A percentile compares a stretch with the other conserved stretches of the same genome.
These are phyloP conservation scores for Etheostoma spectabile DNA, from an alignment of 2,113 vertebrate genomes.

Conservation along the genomic window DNA sequence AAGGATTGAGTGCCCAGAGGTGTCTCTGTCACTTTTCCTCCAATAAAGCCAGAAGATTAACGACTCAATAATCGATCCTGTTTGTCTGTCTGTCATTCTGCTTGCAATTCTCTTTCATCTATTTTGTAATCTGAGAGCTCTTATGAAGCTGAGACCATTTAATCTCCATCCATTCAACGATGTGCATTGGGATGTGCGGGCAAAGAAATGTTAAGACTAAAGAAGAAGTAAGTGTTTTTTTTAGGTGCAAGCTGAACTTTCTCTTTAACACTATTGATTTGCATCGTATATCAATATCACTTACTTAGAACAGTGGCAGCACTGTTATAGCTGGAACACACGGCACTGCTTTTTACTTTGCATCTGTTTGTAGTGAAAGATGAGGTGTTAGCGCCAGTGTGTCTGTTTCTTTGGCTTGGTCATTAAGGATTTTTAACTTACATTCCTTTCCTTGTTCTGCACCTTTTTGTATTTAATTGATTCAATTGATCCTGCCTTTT, in stretches of 20 bases:
- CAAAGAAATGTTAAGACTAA: neutral
- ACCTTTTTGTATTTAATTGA: too few relatives aligned
- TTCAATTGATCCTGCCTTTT: too few relatives aligned
- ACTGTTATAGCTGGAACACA: neutral
- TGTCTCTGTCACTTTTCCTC: conserved; percentile 64
- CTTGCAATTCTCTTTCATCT: conserved; percentile 5
- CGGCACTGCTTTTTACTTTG: too few relatives aligned
- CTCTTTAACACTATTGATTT: neutral
- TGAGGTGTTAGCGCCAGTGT: too few relatives aligned
- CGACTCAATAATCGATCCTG: conserved; percentile 38
- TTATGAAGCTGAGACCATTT: neutral
- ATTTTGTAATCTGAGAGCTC: conserved; percentile 13
- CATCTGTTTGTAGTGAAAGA: too few relatives aligned
- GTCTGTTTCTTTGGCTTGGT: too few relatives aligned
- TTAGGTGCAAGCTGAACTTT: neutral
- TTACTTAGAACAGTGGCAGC: conserved; percentile 11
- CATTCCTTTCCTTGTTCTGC: too few relatives aligned
- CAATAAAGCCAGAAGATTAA: conserved; percentile 59
- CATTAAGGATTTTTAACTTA: too few relatives aligned
- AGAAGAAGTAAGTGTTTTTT: conserved; percentile 2
- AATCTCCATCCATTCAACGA: neutral
- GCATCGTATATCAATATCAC: neutral
- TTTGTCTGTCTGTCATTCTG: conserved; percentile 45
- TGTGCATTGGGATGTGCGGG: neutral
- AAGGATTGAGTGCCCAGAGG: conserved; percentile 60